Evolutionary conservation across 1,140 invertebrate species (phyloP), one percentile per base, ranked within the genome.

Genomic region (Lepidurus apus): DNA sequence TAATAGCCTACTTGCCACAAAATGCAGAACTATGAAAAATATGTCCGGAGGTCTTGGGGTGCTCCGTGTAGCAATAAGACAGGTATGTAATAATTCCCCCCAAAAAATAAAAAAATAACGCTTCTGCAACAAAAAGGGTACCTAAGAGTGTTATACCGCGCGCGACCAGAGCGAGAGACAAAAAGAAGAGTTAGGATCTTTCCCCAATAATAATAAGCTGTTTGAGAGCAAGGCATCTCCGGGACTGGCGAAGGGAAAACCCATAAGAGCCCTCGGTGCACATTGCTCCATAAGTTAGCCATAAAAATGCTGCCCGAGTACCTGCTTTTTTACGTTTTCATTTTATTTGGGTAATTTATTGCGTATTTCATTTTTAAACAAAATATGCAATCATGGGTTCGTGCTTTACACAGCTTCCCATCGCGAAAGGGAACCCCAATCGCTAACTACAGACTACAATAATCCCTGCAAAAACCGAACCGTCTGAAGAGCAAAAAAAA

Each of bases 1-100:
- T 65, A 65, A 65, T 65, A 65, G 53, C 53, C 53, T 65, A 65
- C 53, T 65, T 65, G 53, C 53, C 53, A 65, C 53, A 65, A 65
- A 65, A 65, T 65, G 17, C 53, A 65, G 53, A 13, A 21, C 53
- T 65, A 65, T 65, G 53, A 65, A 65, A 65, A 65, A 65, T 65
- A 9, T 21, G 53, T 65, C 8, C 5, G 53, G 53, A n/a, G 17
- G 17, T 47, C 21, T 65, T 65, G 53, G 53, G 53, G 6, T 13
- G 21, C 53, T 65, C 21, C 53, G 53, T 65, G 53, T 21, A 13
- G 53, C 53, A 65, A 65, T 65, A 65, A 65, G 21, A 21, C 13
- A 65, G 53, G 53, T 65, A 65, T 65, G 53, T 65, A 65, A 65
- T 65, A 65, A 65, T 65, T 7, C 6, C 53, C 53, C 1, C 2